Conservation (phyloP, 2,113 vertebrate genomes). For the Onychostoma macrolepis region DNA sequence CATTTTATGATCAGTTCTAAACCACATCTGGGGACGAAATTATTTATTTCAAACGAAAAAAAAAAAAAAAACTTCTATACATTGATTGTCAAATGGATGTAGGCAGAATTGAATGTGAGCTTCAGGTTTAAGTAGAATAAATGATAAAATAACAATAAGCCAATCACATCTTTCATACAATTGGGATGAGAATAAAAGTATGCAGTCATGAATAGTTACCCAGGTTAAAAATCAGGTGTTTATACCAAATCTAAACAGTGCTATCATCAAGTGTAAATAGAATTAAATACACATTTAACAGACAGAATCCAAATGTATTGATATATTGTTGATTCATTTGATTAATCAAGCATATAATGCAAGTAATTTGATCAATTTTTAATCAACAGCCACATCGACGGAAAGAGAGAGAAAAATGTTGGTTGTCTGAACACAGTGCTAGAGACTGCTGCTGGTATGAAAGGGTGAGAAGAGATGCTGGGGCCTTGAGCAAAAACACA, state of each 20-base stretch:
- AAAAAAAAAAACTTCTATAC: too few relatives aligned
- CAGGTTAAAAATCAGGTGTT: not conserved
- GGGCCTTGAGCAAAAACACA: constrained; percentile 47
- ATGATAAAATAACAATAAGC: not conserved
- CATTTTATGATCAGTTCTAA: too few relatives aligned
- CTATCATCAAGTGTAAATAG: not conserved
- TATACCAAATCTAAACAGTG: not conserved
- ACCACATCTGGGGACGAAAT: too few relatives aligned
- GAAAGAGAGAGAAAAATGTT: not conserved
- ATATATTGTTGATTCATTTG: not conserved
- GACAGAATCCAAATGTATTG: not conserved
- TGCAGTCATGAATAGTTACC: not conserved
- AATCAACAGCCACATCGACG: not conserved
- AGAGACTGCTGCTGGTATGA: constrained; percentile 15
- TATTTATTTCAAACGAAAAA: too few relatives aligned
- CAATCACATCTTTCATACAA: not conserved
- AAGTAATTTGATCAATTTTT: not conserved
- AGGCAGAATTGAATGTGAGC: too few relatives aligned
- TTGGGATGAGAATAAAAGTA: not conserved
- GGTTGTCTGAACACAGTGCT: not conserved
- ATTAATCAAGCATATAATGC: not conserved
- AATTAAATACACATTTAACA: not conserved
- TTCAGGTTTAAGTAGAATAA: too few relatives aligned
- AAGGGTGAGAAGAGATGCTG: constrained; percentile 11
- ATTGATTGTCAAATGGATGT: too few relatives aligned